phyloP scores from a whole-genome alignment of 2,888 invertebrate genomes.

The Hymenopus coronatus region DNA sequence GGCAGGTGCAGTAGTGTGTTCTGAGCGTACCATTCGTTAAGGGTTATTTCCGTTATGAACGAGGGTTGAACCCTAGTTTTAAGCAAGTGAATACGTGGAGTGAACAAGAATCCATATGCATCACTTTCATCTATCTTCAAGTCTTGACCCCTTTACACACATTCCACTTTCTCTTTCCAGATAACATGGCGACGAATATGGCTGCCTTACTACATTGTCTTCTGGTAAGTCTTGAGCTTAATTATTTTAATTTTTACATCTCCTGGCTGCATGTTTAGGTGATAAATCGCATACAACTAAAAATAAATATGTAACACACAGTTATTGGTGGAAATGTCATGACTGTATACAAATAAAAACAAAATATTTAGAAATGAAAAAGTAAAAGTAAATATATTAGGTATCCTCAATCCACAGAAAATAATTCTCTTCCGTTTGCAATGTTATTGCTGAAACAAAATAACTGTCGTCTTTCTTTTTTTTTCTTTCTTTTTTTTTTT shows the following conservation, averaged over 20 bases:
- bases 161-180: slow-evolving; percentile 14
- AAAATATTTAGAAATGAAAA: too few species aligned
- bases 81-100: neutral
- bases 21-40: neutral
- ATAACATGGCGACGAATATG: neutral
- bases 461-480: too few species aligned
- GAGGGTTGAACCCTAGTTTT: neutral
- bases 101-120: neutral
- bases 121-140: neutral
- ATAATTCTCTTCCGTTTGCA: too few species aligned
- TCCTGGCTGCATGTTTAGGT: neutral
- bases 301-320: neutral
- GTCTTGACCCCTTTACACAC: neutral
- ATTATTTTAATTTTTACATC: too few species aligned
- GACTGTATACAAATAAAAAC: too few species aligned
- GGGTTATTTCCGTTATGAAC: neutral
- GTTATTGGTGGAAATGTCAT: too few species aligned
- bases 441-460: too few species aligned
- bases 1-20: neutral
- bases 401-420: too few species aligned
- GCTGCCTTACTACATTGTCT: neutral
- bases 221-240: neutral
- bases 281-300: neutral
- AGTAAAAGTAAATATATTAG: too few species aligned
- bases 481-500: too few species aligned